Conservation (phyloP, 23 tunicate genomes). For the Ciona savignyi region DNA sequence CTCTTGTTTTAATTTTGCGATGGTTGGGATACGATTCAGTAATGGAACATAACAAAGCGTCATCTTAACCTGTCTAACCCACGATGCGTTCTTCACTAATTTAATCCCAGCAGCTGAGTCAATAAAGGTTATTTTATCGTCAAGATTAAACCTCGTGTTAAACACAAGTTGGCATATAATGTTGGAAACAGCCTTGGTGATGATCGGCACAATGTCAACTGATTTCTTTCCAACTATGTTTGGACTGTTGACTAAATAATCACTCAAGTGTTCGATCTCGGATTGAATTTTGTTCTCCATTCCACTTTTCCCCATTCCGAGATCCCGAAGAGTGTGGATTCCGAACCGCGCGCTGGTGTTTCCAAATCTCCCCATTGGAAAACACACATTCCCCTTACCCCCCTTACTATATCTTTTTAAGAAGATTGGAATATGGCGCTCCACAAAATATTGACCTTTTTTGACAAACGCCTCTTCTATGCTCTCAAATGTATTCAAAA, state of each 20-base stretch:
- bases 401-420: neutral
- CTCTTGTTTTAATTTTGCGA: neutral
- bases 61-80: neutral
- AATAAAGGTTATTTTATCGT: neutral
- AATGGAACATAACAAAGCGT: neutral
- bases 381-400: slow-evolving; percentile 14
- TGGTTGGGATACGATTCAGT: neutral
- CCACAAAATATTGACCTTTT: neutral
- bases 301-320: slow-evolving; percentile 33
- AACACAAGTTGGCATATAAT: slow-evolving; percentile 23
- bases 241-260: neutral
- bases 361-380: slow-evolving; percentile 1
- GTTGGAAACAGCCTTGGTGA: slow-evolving; percentile 6
- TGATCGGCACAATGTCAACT: neutral
- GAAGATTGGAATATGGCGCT: slow-evolving; percentile 2
- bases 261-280: slow-evolving; percentile 9
- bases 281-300: slow-evolving; percentile 13
- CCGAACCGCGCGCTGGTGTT: slow-evolving; percentile 27
- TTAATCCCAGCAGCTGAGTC: neutral
- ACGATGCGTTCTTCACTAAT: neutral
- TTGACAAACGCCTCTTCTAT: neutral
- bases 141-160: slow-evolving; percentile 7
- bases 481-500: neutral
- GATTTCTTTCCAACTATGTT: neutral
- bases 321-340: slow-evolving; percentile 3